Evolutionary conservation across 2,113 vertebrate genomes (phyloP), one percentile per base, ranked within the genome.

Genomic region (Rafetus swinhoei): DNA sequence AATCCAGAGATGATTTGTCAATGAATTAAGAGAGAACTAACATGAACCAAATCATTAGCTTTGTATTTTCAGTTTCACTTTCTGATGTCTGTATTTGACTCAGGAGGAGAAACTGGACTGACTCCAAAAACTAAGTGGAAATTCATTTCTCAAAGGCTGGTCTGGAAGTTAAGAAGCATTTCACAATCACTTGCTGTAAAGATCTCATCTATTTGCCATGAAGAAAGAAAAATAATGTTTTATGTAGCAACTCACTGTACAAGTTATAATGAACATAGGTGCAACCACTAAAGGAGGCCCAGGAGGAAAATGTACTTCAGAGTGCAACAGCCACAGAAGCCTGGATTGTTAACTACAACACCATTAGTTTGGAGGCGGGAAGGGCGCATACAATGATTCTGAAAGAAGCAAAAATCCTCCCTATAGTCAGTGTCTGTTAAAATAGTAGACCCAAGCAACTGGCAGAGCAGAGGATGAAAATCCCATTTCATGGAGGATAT

Each of bases 31-130:
- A 94, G 93, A 94, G 94, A 96, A 90, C 96, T 96, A 96, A 97
- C 97, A 96, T 96, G 97, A 97, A 96, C 90, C 97, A 97, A 93
- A 97, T 97, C 96, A 97, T 97, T 97, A 97, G 96, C 96, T 97
- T 96, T 97, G 96, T 96, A 96, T 97, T 97, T 97, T 97, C 96
- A 93, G 96, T 97, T 96, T 94, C 95, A 96, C 95, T 95, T 97
- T 97, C 96, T 95, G 92, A 97, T 96, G 95, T 96, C 91, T 89
- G 89, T 97, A 97, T 94, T 94, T 96, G 95, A 96, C 89, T 97
- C 96, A 90, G 91, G 94, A 94, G 96, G 90, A 94, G 92, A 92
- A 95, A 88, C 79, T 95, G 94, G 97, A 97, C 81, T 0, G 27
- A 32, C 89, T 94, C 95, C 95, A 95, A 92, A 95, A 95, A 90